Conservation (phyloP, 2,113 vertebrate species). For the Gymnocephalus cernua region DNA sequence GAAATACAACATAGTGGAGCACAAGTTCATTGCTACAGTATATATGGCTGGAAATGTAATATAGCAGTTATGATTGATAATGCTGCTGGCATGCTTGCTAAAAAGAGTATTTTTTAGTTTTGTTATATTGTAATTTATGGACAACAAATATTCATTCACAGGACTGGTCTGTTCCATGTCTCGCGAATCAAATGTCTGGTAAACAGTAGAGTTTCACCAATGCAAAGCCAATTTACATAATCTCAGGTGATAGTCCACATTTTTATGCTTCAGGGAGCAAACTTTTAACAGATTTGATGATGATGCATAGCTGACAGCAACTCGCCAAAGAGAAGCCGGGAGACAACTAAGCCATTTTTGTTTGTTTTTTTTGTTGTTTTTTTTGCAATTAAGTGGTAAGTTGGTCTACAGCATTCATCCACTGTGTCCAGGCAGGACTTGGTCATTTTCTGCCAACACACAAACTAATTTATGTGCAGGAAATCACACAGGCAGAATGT, state of each 20-base stretch:
- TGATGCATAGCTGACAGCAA: neutral
- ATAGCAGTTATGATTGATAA: constrained; percentile 3
- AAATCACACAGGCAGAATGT: neutral
- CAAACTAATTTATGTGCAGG: neutral
- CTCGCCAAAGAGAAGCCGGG: neutral
- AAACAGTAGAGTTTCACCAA: neutral
- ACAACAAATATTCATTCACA: neutral
- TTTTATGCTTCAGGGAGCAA: neutral
- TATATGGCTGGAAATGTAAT: neutral
- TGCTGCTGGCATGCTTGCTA: neutral
- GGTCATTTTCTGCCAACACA: neutral
- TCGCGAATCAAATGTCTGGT: neutral
- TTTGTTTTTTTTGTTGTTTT: too few relatives aligned
- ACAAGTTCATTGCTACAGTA: constrained; percentile 6
- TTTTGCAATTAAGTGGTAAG: neutral
- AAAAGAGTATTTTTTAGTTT: too few relatives aligned
- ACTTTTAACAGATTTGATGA: neutral
- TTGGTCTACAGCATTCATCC: neutral
- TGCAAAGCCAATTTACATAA: neutral
- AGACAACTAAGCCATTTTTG: neutral
- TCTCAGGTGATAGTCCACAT: neutral
- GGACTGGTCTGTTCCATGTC: neutral
- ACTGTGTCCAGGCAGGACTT: neutral
- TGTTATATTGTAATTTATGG: too few relatives aligned
- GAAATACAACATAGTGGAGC: constrained; percentile 38